Conservation (phyloP, 2,113 vertebrate species). For the Hiodon alosoides region DNA sequence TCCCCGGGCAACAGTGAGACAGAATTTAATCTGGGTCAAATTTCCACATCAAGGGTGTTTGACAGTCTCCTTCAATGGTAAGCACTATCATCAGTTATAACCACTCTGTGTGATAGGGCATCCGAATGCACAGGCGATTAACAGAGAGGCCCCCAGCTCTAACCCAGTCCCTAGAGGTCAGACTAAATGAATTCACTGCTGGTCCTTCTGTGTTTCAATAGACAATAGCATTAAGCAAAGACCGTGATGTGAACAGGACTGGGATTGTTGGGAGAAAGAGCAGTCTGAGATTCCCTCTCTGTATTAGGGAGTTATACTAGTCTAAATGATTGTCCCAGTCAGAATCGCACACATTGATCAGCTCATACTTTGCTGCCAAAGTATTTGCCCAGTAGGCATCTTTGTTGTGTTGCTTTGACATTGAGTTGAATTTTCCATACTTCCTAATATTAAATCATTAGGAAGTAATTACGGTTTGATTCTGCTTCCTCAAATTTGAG, state of each 20-base stretch:
- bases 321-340: not conserved
- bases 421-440: too few species aligned
- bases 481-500: too few species aligned
- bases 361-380: too few species aligned
- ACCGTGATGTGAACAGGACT: constrained; percentile 20
- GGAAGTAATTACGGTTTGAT: too few species aligned
- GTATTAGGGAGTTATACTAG: not conserved
- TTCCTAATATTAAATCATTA: too few species aligned
- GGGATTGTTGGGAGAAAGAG: constrained; percentile 25
- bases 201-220: constrained; percentile 22
- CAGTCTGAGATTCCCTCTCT: constrained; percentile 14
- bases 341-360: not conserved
- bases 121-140: constrained; percentile 4
- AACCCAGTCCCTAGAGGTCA: constrained; percentile 5
- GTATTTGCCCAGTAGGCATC: too few species aligned
- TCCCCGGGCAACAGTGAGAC: not conserved
- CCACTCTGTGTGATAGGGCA: not conserved
- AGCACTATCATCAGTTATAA: not conserved
- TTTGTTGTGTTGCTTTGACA: too few species aligned
- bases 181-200: constrained; percentile 30
- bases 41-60: not conserved
- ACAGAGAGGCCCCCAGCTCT: not conserved
- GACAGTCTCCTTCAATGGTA: not conserved
- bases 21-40: not conserved
- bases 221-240: constrained; percentile 28